Evolutionary conservation across 2,113 vertebrate genomes (phyloP).

Genomic region (Sinosuthora webbiana): DNA sequence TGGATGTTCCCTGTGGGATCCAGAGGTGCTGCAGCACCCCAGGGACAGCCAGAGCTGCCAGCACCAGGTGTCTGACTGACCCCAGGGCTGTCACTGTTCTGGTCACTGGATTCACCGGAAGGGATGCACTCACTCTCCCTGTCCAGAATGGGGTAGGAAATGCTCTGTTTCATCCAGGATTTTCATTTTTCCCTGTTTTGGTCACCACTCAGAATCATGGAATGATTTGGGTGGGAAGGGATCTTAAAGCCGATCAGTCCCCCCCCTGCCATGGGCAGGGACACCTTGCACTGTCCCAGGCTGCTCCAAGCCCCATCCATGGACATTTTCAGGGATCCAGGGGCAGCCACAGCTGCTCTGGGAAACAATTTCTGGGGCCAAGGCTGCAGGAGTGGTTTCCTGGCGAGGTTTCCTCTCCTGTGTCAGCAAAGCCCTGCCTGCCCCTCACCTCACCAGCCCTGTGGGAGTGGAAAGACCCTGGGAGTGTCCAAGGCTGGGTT

Average conservation of each 20-base stretch:
- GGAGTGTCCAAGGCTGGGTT: accelerated
- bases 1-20: accelerated
- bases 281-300: neutral
- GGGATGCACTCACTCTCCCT: neutral
- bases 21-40: neutral
- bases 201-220: neutral
- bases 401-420: neutral
- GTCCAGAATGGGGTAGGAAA: neutral
- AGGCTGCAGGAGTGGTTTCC: neutral
- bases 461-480: neutral
- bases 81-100: too few species aligned
- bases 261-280: neutral
- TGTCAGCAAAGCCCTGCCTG: neutral
- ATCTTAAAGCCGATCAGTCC: accelerated
- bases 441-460: neutral
- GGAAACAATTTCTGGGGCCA: neutral
- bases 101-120: neutral
- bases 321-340: neutral
- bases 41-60: neutral
- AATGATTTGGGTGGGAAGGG: neutral
- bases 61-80: too few species aligned
- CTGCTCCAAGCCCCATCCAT: neutral
- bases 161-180: accelerated
- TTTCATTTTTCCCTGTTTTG: neutral
- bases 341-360: neutral